Evolutionary conservation across 2,888 invertebrate genomes (phyloP).

Genomic region (Gryllus longicercus): DNA sequence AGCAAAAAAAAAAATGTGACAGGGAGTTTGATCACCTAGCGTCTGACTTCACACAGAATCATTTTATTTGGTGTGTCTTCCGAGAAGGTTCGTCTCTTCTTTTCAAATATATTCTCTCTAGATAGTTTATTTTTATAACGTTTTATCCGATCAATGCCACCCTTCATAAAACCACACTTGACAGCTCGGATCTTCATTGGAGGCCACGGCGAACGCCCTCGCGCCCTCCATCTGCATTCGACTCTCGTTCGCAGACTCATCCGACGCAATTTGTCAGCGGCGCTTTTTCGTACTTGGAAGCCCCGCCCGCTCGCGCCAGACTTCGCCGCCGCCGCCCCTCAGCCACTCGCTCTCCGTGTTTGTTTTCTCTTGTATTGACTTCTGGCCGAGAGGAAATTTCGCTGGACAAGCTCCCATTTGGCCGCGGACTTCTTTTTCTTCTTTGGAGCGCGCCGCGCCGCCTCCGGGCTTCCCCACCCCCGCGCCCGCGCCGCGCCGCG

Average conservation of each 20-base stretch:
- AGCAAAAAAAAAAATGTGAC: too few species aligned
- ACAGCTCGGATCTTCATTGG: background rate
- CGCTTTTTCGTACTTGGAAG: conserved; percentile 3
- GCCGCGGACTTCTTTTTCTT: conserved; percentile 17
- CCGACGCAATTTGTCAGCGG: conserved; percentile 17
- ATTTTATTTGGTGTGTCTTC: too few species aligned
- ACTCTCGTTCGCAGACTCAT: background rate
- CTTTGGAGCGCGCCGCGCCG: background rate
- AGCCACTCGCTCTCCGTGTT: background rate
- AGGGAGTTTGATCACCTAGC: too few species aligned
- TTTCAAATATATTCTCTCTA: too few species aligned
- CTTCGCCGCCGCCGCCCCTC: background rate
- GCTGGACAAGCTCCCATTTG: conserved; percentile 17
- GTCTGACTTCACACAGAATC: too few species aligned
- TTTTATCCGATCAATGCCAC: too few species aligned
- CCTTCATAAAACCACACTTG: too few species aligned
- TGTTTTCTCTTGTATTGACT: conserved; percentile 17
- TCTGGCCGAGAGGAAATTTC: conserved; percentile 17
- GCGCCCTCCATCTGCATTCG: conserved; percentile 1
- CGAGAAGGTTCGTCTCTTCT: too few species aligned
- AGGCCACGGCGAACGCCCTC: background rate
- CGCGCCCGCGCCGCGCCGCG: background rate
- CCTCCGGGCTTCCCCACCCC: background rate
- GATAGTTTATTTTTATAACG: too few species aligned
- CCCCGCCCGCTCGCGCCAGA: background rate